These are phyloP conservation scores for Drymonia ruficornis DNA, from an alignment of 2,888 invertebrate species.

Conservation along the genomic window DNA sequence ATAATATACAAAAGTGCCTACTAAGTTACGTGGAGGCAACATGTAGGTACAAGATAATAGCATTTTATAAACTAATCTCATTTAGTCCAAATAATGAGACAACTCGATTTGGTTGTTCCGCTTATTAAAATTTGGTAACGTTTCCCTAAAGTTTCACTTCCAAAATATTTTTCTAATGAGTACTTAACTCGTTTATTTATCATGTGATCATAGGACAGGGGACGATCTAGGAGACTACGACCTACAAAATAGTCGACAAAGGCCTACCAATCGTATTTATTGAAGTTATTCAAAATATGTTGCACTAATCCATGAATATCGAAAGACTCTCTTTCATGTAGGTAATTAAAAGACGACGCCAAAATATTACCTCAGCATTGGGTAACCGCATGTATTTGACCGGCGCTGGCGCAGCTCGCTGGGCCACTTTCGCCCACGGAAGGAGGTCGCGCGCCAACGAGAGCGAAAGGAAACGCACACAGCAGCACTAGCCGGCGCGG, in stretches of 20 bases:
- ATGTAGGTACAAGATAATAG: neutral
- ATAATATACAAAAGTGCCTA: no score
- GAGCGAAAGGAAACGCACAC: constrained; percentile 56
- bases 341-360: neutral
- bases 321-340: neutral
- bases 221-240: no score
- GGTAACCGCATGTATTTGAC: neutral
- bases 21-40: neutral
- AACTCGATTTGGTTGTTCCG: neutral
- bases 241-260: no score
- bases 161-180: neutral
- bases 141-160: neutral
- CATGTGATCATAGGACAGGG: no score
- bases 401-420: constrained; percentile 17
- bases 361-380: constrained; percentile 1
- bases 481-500: constrained; percentile 9
- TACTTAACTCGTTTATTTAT: no score
- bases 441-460: constrained; percentile 47
- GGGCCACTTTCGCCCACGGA: constrained; percentile 53
- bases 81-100: neutral
- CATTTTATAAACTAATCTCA: neutral
- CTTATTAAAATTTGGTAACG: no score
- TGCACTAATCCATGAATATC: neutral
- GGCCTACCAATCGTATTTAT: no score
- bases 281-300: neutral